These are phyloP conservation scores for Aythya baeri DNA, from an alignment of 2,113 vertebrate genomes.

Conservation along the genomic window DNA sequence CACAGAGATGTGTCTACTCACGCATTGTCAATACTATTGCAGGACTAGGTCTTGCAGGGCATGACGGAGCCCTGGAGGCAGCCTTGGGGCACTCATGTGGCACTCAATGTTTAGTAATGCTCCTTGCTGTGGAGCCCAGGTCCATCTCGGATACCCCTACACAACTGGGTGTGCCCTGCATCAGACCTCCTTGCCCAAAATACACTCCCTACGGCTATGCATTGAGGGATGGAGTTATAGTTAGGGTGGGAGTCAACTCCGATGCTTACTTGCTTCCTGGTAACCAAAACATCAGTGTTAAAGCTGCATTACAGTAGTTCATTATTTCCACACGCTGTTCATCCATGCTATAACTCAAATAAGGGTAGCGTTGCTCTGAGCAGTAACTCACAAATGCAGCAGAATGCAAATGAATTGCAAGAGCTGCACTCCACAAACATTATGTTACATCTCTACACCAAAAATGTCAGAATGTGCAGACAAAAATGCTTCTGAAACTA, in stretches of 20 bases:
- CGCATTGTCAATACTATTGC: background rate
- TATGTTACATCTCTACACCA: background rate
- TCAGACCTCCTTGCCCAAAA: background rate
- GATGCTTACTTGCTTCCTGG: background rate
- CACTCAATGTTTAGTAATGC: rapidly evolving
- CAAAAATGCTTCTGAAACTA: background rate
- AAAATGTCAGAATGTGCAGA: background rate
- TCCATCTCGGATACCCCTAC: too few species aligned
- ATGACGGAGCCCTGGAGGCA: rapidly evolving
- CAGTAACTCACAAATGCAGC: background rate
- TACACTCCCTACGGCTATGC: background rate
- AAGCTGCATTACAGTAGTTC: background rate
- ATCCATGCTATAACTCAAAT: background rate
- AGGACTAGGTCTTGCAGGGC: rapidly evolving
- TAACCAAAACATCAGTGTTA: background rate
- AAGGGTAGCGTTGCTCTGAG: background rate
- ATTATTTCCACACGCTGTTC: background rate
- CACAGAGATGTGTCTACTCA: background rate
- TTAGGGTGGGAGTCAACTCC: background rate
- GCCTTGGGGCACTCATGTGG: background rate
- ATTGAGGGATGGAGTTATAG: background rate
- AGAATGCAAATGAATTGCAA: background rate
- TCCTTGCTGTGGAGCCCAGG: background rate
- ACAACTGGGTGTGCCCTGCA: background rate
- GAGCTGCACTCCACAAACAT: background rate